Base-by-base conservation (phyloP, 2,888 invertebrate species). In the Apoderus coryli region DNA sequence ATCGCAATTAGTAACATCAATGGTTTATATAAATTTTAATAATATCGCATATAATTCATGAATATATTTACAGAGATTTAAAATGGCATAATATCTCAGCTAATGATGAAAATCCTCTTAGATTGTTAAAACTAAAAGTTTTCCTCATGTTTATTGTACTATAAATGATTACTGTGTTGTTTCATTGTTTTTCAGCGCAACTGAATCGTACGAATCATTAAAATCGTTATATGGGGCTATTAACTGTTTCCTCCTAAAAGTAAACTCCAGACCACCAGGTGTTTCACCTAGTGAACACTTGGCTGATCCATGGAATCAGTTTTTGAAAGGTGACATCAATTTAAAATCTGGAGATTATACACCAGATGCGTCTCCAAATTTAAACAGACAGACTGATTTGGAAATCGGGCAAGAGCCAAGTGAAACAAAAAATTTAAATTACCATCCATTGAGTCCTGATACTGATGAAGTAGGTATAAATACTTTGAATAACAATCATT, bases 291-390 rank as follows among this genome's bases (percentile, higher is more conserved):
- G 58, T 26, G 60, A 60, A 35, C 69, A 74, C 52, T 57, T 76
- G 50, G 75, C 78, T 6, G 90, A 93, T 61, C 78, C 79, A 10
- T 93, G 93, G 93, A 67, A 72, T 42, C 74, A 76, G 40, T 85
- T 73, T 57, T 67, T 90, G 29, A 69, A 69, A 32, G 66, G 69
- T 22, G 51, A 53, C 28, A 52, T 53, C 28, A 60, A 52, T 30
- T 41, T 43, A n/a, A 41, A 38, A 31, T 43, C 46, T 28, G 37
- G 33, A 25, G 39, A 38, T 19, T 29, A 27, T 13, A 48, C 44
- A 16, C 47, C 50, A n/a, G 53, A 53, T 27, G 44, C 41, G 35
- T 49, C 49, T 6, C 49, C 53, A 4, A 47, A 38, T 37, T 26
- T 43, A n/a, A 33, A 43, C 22, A 44, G 44, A 33, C 36, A 32